phyloP scores from a whole-genome alignment of 1,140 invertebrate genomes.

The Harlomillsia oculata region DNA sequence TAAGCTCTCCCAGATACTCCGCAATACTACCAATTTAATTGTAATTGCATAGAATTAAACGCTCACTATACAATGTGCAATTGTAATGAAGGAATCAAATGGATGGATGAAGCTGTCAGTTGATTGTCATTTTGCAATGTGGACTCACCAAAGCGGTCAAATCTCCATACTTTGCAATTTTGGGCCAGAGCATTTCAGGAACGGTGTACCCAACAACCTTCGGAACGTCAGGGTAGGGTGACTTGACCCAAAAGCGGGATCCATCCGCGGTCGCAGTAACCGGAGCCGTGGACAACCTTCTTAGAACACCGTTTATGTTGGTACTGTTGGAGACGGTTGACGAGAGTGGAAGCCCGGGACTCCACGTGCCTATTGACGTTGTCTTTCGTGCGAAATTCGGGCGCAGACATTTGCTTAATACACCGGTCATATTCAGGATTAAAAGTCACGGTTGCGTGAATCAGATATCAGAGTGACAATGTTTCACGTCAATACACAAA shows the following conservation, averaged over 20 bases:
- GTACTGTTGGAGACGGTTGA: background rate
- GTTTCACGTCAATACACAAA: no score
- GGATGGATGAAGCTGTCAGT: background rate
- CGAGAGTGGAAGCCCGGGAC: no score
- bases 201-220: conserved; percentile 2
- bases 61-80: background rate
- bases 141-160: background rate
- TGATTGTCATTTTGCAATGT: background rate
- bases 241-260: conserved; percentile 15
- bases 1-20: conserved; percentile 17
- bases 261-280: background rate
- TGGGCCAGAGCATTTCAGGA: conserved; percentile 9
- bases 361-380: no score
- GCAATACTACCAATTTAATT: conserved; percentile 15
- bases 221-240: conserved; percentile 6
- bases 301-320: no score
- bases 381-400: background rate
- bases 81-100: background rate
- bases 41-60: background rate
- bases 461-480: no score
- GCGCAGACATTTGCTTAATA: conserved; percentile 3
- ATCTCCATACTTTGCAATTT: background rate
- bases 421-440: conserved; percentile 6
- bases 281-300: background rate
- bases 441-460: background rate